Evolutionary conservation across 1,140 invertebrate species (phyloP).

Genomic region (Drosophila lacteicornis): DNA sequence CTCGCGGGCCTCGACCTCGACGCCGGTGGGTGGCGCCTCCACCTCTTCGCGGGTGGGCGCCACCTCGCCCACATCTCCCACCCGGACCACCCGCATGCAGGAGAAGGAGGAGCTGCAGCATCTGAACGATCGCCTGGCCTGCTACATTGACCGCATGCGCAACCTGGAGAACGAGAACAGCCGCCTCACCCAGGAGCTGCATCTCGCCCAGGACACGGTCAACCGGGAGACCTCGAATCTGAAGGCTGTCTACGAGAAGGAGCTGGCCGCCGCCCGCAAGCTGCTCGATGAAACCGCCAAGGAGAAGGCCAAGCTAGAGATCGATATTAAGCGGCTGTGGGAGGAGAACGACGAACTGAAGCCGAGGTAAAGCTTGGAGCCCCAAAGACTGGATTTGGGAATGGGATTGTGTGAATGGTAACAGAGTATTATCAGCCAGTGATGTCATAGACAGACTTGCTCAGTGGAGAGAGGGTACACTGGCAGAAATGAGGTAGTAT

Average conservation of each 20-base stretch:
- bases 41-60: conserved; percentile 64
- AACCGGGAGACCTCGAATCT: conserved; percentile 94
- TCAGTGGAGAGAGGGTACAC: conserved; percentile 2
- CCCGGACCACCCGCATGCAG: conserved; percentile 94
- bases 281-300: conserved; percentile 95
- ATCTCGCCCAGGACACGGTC: conserved; percentile 91
- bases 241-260: conserved; percentile 96
- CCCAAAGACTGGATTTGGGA: not conserved
- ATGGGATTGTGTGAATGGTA: conserved; percentile 2
- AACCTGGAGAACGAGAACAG: conserved; percentile 96
- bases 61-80: conserved; percentile 89
- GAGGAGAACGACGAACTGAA: conserved; percentile 95
- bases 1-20: conserved; percentile 79
- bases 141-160: conserved; percentile 97
- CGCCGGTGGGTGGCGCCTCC: conserved; percentile 68
- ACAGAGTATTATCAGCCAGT: conserved; percentile 43
- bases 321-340: conserved; percentile 94
- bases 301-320: conserved; percentile 94
- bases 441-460: conserved; percentile 63
- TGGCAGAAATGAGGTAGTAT: not conserved
- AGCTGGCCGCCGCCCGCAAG: conserved; percentile 94
- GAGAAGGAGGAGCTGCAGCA: conserved; percentile 97
- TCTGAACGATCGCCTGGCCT: conserved; percentile 97
- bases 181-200: conserved; percentile 91
- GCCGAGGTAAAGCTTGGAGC: conserved; percentile 87